These are phyloP conservation scores for Cydia amplana DNA, from an alignment of 1,140 invertebrate genomes.

Conservation along the genomic window DNA sequence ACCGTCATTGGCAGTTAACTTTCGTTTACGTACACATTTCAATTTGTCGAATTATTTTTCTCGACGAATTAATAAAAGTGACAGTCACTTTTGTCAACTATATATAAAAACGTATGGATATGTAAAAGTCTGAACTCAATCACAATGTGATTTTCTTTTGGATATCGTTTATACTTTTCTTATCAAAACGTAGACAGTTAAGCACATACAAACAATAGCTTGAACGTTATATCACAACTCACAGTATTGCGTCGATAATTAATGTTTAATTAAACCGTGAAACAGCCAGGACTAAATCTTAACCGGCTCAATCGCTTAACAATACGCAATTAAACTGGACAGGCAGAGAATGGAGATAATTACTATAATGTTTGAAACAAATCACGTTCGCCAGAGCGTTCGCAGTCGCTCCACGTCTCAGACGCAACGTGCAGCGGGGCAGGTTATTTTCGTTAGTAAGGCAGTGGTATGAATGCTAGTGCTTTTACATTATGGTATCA, in stretches of 20 bases:
- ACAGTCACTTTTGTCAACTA: too few relatives aligned
- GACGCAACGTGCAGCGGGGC: slow-evolving; percentile 22
- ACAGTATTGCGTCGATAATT: background rate
- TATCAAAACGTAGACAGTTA: background rate
- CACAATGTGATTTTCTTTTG: background rate
- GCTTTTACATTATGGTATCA: slow-evolving; percentile 44
- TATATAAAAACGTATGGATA: too few relatives aligned
- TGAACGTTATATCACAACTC: background rate
- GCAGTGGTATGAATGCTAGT: slow-evolving; percentile 42
- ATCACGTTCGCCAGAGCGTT: slow-evolving; percentile 24
- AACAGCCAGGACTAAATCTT: background rate
- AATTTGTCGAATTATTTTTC: background rate
- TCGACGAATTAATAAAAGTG: too few relatives aligned
- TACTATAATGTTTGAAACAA: slow-evolving; percentile 31
- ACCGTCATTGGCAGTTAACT: background rate
- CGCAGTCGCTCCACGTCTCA: slow-evolving; percentile 14
- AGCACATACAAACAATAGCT: background rate
- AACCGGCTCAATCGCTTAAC: slow-evolving; percentile 10
- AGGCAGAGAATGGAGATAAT: slow-evolving; percentile 28
- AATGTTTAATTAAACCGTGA: slow-evolving; percentile 11
- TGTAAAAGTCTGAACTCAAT: too few relatives aligned
- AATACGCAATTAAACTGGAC: slow-evolving; percentile 24
- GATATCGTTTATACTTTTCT: background rate
- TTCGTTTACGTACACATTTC: background rate
- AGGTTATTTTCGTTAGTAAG: slow-evolving; percentile 28